phyloP scores from a whole-genome alignment of 2,888 invertebrate genomes.

The Drosophila recens region DNA sequence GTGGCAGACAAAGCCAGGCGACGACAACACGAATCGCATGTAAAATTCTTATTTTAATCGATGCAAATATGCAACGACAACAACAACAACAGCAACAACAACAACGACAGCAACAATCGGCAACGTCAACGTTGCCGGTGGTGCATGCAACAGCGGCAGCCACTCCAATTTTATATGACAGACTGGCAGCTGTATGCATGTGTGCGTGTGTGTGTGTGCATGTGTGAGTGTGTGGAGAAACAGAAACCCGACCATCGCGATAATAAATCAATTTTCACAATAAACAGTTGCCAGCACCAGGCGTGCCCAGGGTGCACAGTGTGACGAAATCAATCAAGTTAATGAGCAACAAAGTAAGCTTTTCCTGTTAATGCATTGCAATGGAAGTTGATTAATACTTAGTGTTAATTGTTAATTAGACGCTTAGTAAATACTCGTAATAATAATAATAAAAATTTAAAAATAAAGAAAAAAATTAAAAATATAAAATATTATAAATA shows the following conservation, averaged over 20 bases:
- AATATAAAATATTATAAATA: no score
- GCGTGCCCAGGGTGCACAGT: conserved; percentile 52
- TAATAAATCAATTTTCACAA: conserved; percentile 82
- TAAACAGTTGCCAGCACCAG: conserved; percentile 72
- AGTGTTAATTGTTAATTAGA: not conserved
- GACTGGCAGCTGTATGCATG: conserved; percentile 25
- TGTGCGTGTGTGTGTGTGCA: conserved; percentile 10
- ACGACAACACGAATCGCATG: conserved; percentile 82
- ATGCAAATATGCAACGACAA: conserved; percentile 76
- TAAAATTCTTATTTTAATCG: conserved; percentile 82
- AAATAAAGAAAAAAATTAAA: no score
- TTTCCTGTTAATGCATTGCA: not conserved
- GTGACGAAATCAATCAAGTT: conserved; percentile 10
- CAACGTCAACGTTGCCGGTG: conserved; percentile 46
- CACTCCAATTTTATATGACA: conserved; percentile 67
- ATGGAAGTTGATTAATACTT: not conserved
- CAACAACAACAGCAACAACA: conserved; percentile 49
- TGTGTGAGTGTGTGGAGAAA: conserved; percentile 25
- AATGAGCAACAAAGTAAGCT: not conserved
- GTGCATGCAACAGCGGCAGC: conserved; percentile 70
- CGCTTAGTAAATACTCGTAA: no score
- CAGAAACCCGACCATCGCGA: conserved; percentile 71
- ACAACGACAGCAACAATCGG: conserved; percentile 29
- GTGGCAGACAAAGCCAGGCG: conserved; percentile 78
- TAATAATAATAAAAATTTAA: no score